Base-by-base conservation (phyloP, 1,140 invertebrate genomes). In the Brachionus asplanchnoidis region DNA sequence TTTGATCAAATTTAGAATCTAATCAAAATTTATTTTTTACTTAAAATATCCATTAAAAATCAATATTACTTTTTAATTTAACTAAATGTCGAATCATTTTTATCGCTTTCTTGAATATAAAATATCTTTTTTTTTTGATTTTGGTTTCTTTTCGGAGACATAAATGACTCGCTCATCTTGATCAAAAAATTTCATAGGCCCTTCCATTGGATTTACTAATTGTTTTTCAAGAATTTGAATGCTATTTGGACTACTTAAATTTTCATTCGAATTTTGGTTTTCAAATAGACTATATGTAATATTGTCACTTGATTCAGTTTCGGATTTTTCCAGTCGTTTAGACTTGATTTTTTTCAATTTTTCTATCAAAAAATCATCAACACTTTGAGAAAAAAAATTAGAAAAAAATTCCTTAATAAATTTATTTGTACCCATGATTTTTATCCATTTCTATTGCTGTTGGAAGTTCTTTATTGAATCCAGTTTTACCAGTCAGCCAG, bases 401-500 rank as follows among this genome's bases (percentile, higher is more conserved):
- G 0, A 42, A 42, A n/a, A 85, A 23, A 28, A 0, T 2, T 1
- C 6, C 32, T 0, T 6, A 36, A 36, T 36, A 36, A 36, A 36
- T 36, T 36, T 6, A 7, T 36, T 36, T 36, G 6, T 65, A 85
- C 85, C 85, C 84, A 32, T 85, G 85, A 77, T 85, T 79, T n/a
- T 79, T 84, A 3, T 84, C 83, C 20, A 28, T 68, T 26, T 82
- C 60, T 14, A 79, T 17, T 65, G 94, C 94, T 36, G 91, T 91
- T 7, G 95, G 95, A 11, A 96, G 90, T 26, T 93, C 92, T 89
- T 95, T 95, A 86, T 95, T 93, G 88, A 96, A 96, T 28, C 94
- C 95, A 68, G 94, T 93, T 89, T 95, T 95, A 68, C 95, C 95
- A 32, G 94, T 90, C 65, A 97, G 90, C 95, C 95, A 97, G 89